phyloP scores from a whole-genome alignment of 2,113 vertebrate genomes.

The Scomber japonicus region DNA sequence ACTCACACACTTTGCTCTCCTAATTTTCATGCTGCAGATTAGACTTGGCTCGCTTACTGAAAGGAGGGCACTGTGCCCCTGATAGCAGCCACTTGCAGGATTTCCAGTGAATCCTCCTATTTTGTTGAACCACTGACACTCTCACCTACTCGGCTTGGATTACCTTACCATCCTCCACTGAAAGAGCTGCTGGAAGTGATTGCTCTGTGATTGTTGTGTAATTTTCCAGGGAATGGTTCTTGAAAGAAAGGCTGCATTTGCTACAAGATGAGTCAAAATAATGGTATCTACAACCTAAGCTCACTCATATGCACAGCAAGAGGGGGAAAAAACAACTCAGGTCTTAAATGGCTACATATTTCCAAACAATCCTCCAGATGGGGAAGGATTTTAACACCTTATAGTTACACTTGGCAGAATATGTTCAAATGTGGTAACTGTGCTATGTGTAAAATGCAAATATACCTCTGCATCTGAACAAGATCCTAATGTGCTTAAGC shows the following conservation, averaged over 20 bases:
- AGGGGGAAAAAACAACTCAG: not conserved
- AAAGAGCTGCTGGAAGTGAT: conserved; percentile 46
- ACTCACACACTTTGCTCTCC: conserved; percentile 23
- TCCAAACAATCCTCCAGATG: conserved; percentile 37
- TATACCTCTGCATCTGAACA: conserved; percentile 22
- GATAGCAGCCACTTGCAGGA: conserved; percentile 49
- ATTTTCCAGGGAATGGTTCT: conserved; percentile 48
- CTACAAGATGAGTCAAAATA: conserved; percentile 17
- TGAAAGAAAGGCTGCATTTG: conserved; percentile 38
- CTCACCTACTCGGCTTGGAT: conserved; percentile 37
- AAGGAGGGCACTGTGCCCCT: conserved; percentile 49
- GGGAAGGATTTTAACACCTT: conserved; percentile 29
- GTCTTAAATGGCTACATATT: conserved; percentile 15
- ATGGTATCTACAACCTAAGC: conserved; percentile 17
- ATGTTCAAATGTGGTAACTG: conserved; percentile 8
- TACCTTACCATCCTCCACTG: conserved; percentile 8
- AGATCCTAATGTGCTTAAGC: conserved; percentile 10
- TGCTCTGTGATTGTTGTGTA: conserved; percentile 56
- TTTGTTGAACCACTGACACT: conserved; percentile 44
- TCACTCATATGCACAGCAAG: conserved; percentile 24
- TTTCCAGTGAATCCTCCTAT: conserved; percentile 45
- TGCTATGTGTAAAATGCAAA: conserved; percentile 33
- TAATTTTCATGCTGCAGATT: conserved; percentile 53
- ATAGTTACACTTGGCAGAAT: not conserved
- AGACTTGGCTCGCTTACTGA: conserved; percentile 45